Base-by-base conservation (phyloP, 2,113 vertebrate genomes). In the Proterorhinus semilunaris region DNA sequence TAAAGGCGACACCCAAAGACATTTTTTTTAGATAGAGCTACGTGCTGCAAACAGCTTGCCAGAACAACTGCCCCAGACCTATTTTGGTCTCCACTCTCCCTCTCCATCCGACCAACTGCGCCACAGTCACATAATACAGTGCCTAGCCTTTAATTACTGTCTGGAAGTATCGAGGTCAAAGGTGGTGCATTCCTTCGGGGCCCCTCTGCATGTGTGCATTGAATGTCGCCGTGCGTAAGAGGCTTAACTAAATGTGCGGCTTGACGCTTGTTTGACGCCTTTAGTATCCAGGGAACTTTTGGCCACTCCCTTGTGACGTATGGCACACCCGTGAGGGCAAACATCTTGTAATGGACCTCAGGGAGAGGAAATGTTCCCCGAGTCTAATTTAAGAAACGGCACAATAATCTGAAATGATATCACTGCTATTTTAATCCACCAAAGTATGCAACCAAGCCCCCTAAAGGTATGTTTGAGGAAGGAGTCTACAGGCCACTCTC, bases 111-210 rank as follows among this genome's bases (percentile, higher is more conserved):
- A 87, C 81, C 87, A 89, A 87, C 87, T 90, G 81, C 80, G 76
- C 70, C 75, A 15, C 13, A 68, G 83, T 74, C 86, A 84, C 71
- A 69, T 83, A 90, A 89, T 87, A 84, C 80, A 80, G 80, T 76
- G 83, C 87, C 83, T 79, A 74, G 42, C 77, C 75, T 86, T 89
- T 86, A 90, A 88, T 89, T 90, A 86, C 82, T 76, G 87, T 88
- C 79, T 89, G 73, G 71, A 88, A 87, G 88, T 66, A 77, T 79
- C 42, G 21, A 69, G 88, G 84, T 90, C 54, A 86, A 69, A 65
- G 87, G 89, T 86, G 78, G 67, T 48, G 27, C 80, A 86, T 86
- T 84, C 86, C 83, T 66, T 0, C 7, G 68, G 67, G 83, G 87
- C 74, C 74, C 66, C 71, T 72, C 71, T 77, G 57, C 50, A 16